phyloP scores from a whole-genome alignment of 2,797 vertebrate genomes.

The Macroramphosus scolopax region DNA sequence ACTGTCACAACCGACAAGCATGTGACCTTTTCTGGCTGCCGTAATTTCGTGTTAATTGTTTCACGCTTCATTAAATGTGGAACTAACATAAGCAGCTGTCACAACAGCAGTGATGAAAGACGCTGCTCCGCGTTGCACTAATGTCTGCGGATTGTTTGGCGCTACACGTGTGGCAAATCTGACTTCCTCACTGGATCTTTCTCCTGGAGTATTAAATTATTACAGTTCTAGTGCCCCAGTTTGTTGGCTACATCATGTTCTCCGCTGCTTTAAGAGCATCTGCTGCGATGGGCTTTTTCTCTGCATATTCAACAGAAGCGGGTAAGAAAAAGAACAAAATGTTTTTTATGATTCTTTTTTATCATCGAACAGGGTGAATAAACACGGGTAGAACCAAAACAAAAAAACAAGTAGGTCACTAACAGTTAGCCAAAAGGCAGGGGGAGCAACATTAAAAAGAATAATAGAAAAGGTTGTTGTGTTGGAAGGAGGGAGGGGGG shows the following conservation, averaged over 20 bases:
- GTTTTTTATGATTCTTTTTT: slow-evolving; percentile 67
- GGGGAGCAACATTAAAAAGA: slow-evolving; percentile 76
- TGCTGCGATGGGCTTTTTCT: slow-evolving; percentile 43
- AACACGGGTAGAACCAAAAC: slow-evolving; percentile 63
- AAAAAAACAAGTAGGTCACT: slow-evolving; percentile 78
- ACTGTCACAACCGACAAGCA: slow-evolving; percentile 46
- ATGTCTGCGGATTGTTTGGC: too few relatives aligned
- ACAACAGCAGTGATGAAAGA: slow-evolving; percentile 52
- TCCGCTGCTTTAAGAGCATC: slow-evolving; percentile 30
- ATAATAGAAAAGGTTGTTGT: slow-evolving; percentile 77
- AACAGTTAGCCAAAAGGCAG: slow-evolving; percentile 74
- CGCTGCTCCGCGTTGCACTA: slow-evolving; percentile 32
- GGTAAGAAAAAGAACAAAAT: slow-evolving; percentile 68
- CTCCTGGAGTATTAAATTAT: slow-evolving; percentile 54
- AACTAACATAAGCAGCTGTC: slow-evolving; percentile 54
- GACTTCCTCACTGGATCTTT: slow-evolving; percentile 34
- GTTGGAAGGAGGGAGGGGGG: slow-evolving; percentile 60
- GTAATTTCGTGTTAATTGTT: slow-evolving; percentile 58
- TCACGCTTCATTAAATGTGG: slow-evolving; percentile 58
- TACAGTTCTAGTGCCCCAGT: slow-evolving; percentile 57
- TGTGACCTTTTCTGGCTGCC: slow-evolving; percentile 54
- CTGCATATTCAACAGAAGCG: slow-evolving; percentile 43
- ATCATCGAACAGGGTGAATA: slow-evolving; percentile 62
- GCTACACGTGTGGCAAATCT: too few relatives aligned
- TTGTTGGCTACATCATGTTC: slow-evolving; percentile 35